phyloP scores from a whole-genome alignment of 2,888 invertebrate genomes.

The Thalpophila matura region DNA sequence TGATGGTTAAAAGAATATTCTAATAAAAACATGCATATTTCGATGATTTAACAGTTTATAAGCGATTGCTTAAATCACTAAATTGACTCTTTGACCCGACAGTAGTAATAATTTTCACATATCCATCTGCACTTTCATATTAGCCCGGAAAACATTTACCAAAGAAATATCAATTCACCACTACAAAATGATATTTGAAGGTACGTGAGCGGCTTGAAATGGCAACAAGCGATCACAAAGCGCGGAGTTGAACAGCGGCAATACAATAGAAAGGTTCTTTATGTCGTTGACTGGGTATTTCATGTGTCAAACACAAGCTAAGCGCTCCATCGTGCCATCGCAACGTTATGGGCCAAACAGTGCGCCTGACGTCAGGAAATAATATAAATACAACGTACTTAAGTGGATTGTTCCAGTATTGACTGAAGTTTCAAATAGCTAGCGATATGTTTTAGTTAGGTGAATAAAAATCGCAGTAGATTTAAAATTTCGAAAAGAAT shows the following conservation, averaged over 20 bases:
- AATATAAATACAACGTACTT: neutral
- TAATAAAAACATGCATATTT: no score
- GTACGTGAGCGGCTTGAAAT: slow-evolving; percentile 6
- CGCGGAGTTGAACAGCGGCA: slow-evolving; percentile 7
- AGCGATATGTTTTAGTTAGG: no score
- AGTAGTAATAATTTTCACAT: no score
- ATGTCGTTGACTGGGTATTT: slow-evolving; percentile 30
- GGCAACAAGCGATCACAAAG: slow-evolving; percentile 24
- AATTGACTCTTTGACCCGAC: no score
- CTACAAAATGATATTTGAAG: slow-evolving; percentile 4
- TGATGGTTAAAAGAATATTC: no score
- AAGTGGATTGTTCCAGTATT: neutral
- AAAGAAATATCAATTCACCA: neutral
- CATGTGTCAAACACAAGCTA: slow-evolving; percentile 49
- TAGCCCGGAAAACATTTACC: neutral
- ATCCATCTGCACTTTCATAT: no score
- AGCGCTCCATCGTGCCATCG: neutral
- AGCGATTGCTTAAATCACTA: no score
- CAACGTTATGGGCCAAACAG: slow-evolving; percentile 7
- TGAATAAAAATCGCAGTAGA: no score
- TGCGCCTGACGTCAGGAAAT: neutral
- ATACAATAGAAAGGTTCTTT: slow-evolving; percentile 33
- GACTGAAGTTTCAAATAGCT: neutral
- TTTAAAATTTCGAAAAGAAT: no score
- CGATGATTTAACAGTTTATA: no score